Conservation (phyloP, 2,113 vertebrate genomes). For the Stigmatopora nigra region DNA sequence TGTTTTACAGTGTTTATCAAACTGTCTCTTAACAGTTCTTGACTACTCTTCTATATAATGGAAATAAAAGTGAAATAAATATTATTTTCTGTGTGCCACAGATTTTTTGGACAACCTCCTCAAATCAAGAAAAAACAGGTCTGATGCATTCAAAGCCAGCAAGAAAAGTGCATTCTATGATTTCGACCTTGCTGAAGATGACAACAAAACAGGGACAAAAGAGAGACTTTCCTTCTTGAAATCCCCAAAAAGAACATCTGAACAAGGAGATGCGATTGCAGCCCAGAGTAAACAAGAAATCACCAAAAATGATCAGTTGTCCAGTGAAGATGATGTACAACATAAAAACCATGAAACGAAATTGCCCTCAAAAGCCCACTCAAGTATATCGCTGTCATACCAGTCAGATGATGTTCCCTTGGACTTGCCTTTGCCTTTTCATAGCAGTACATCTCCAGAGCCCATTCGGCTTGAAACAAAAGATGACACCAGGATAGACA, state of each 20-base stretch:
- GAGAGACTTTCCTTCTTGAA: constrained; percentile 72
- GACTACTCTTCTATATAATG: too few species aligned
- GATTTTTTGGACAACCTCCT: constrained; percentile 61
- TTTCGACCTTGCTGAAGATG: constrained; percentile 72
- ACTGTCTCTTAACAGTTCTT: too few species aligned
- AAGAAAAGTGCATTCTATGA: constrained; percentile 60
- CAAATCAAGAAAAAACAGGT: constrained; percentile 56
- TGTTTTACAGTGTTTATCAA: not conserved
- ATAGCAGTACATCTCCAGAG: constrained; percentile 31
- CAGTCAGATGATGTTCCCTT: constrained; percentile 42
- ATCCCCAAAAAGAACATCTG: constrained; percentile 47
- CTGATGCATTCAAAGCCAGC: constrained; percentile 36
- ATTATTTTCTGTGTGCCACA: constrained; percentile 22
- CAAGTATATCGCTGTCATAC: constrained; percentile 34
- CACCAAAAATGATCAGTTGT: constrained; percentile 17
- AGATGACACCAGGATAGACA: constrained; percentile 14
- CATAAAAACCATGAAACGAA: constrained; percentile 20
- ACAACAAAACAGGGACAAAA: constrained; percentile 58
- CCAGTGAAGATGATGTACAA: constrained; percentile 12
- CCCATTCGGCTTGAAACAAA: constrained; percentile 27
- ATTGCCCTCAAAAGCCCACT: constrained; percentile 17
- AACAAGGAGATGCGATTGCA: not conserved
- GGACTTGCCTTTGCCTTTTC: constrained; percentile 35
- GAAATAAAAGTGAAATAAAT: too few species aligned
- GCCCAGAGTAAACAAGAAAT: constrained; percentile 9